Evolutionary conservation across 1,140 invertebrate genomes (phyloP).

Genomic region (Papilio polyxenes): DNA sequence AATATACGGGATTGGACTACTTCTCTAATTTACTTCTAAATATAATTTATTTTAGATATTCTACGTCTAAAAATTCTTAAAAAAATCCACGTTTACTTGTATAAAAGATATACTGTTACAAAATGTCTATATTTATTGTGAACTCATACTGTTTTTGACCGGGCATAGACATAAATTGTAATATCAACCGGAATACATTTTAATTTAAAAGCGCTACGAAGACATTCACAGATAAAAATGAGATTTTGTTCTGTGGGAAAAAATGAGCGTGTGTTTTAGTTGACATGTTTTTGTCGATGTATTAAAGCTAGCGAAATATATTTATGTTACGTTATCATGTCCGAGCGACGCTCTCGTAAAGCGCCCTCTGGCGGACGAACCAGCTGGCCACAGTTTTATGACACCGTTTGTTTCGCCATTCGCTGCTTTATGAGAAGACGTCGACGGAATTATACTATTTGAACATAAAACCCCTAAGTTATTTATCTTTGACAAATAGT

Average conservation of each 20-base stretch:
- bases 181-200: not conserved
- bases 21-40: not conserved
- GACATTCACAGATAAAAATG: not conserved
- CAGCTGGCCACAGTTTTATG: conserved; percentile 22
- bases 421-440: not conserved
- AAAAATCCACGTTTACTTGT: not conserved
- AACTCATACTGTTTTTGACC: not conserved
- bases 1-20: not conserved
- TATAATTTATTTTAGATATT: not conserved
- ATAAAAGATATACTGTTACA: not conserved
- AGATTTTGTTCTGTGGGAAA: not conserved
- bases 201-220: not conserved
- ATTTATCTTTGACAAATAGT: conserved; percentile 11
- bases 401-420: conserved; percentile 22
- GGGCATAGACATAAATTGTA: not conserved
- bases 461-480: not conserved
- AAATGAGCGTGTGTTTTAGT: not conserved
- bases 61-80: not conserved
- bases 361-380: not conserved
- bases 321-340: not conserved
- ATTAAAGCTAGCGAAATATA: not conserved
- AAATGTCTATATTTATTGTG: not conserved
- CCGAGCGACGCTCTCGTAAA: conserved; percentile 17
- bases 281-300: not conserved
- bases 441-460: conserved; percentile 16